Evolutionary conservation across 2,113 vertebrate species (phyloP), one percentile per base, ranked within the genome.

Genomic region (Speoplatyrhinus poulsoni): DNA sequence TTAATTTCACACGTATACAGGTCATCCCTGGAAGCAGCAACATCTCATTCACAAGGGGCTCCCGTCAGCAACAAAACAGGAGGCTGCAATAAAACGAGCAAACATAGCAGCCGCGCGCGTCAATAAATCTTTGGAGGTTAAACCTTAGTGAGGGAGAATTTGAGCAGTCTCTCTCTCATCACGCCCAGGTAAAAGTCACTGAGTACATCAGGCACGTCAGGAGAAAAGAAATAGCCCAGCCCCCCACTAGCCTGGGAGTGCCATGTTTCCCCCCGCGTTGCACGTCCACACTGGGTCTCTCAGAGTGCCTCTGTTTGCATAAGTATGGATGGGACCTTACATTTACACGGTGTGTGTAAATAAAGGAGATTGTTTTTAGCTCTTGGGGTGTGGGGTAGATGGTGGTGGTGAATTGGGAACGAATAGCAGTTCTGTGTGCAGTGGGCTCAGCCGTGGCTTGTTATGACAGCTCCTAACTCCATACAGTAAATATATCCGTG

Each of bases 1-100:
- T 91, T 92, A 91, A 92, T 92, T 89, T 91, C 85, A 81, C 87
- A 86, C 85, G 60, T 85, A 90, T 89, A 83, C 89, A 82, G 90
- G 91, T 91, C 91, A 91, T 90, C 87, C 77, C 81, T 73, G 84
- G 79, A 87, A 90, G 87, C 87, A 85, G 88, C 82, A 85, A 80
- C 88, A 81, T 90, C 89, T 92, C 89, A 87, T 90, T 90, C 90
- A 88, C 89, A 75, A 82, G 88, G 88, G 90, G 80, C 81, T 84
- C 77, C 87, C 72, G 88, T 92, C 91, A 90, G 91, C 90, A 91
- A 87, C 89, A 87, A 89, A 88, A 82, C 80, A 85, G 87, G 88
- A 90, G 85, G 76, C 86, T 89, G 88, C 88, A 88, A 87, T 86
- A 91, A 91, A 91, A 90, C 53, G 75, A 90, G 89, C 89, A 89